These are phyloP conservation scores for Myotis brandtii DNA, from an alignment of 2,113 vertebrate species.

Conservation along the genomic window DNA sequence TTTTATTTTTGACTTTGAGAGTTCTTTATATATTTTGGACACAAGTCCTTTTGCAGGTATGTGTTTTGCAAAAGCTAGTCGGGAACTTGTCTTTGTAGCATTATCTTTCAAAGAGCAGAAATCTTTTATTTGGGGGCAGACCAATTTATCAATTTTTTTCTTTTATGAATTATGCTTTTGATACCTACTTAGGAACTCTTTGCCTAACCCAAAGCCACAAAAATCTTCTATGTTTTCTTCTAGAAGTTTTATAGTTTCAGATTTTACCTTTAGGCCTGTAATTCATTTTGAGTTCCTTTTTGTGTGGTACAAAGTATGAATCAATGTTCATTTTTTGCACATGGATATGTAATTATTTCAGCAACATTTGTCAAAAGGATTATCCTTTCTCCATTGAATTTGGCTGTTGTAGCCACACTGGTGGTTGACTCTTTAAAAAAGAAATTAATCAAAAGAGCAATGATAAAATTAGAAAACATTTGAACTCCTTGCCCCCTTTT, in stretches of 20 bases:
- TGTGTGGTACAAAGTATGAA: neutral
- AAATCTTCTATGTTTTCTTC: neutral
- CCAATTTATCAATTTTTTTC: neutral
- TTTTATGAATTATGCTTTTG: neutral
- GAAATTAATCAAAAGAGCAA: neutral
- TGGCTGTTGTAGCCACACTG: neutral
- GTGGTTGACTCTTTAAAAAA: neutral
- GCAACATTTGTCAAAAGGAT: neutral
- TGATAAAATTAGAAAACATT: neutral
- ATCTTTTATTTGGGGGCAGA: neutral
- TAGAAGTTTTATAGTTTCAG: neutral
- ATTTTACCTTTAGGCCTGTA: neutral
- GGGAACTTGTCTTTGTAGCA: neutral
- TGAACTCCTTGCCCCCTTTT: neutral
- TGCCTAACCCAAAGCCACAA: neutral
- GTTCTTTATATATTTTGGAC: neutral
- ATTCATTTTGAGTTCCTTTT: conserved; percentile 13
- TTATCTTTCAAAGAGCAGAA: neutral
- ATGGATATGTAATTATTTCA: neutral
- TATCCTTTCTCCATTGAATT: neutral
- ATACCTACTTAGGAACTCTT: neutral
- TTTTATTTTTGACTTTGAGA: neutral
- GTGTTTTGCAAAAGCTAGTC: neutral
- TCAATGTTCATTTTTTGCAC: neutral
- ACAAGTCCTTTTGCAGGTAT: neutral